A percentile compares a stretch with the other conserved stretches of the same genome.
phyloP scores from a whole-genome alignment of 2,888 invertebrate genomes.

The Xestia c-nigrum region DNA sequence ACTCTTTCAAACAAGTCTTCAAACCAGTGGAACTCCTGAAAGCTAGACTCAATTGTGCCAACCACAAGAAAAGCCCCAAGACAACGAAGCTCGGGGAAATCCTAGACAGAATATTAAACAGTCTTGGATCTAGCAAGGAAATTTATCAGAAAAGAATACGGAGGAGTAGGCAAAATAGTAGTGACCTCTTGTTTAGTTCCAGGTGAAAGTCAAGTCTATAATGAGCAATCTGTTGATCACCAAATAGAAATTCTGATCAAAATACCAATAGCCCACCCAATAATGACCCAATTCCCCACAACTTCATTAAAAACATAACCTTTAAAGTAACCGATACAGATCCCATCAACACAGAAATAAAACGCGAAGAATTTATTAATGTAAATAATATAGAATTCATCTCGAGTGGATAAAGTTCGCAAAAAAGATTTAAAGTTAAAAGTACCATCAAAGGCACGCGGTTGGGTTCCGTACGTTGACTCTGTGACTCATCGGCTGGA shows the following conservation, averaged over 20 bases:
- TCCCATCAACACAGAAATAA: constrained; percentile 44
- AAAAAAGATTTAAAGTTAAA: constrained; percentile 73
- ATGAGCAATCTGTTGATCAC: neutral
- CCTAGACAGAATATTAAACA: no score
- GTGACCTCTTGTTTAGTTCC: neutral
- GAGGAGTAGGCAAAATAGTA: no score
- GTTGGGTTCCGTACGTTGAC: constrained; percentile 78
- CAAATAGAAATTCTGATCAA: neutral
- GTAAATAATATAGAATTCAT: constrained; percentile 69
- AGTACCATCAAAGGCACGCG: constrained; percentile 70
- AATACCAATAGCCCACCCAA: neutral
- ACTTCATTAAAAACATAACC: constrained; percentile 16
- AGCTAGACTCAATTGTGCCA: no score
- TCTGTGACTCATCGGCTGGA: constrained; percentile 81
- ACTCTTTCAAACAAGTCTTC: no score
- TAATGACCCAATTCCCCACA: constrained; percentile 29
- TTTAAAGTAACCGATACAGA: constrained; percentile 42
- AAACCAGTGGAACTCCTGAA: no score
- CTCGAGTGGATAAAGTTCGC: constrained; percentile 62
- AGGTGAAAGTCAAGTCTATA: neutral
- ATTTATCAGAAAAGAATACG: no score
- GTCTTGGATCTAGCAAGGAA: no score
- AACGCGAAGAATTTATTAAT: constrained; percentile 62
- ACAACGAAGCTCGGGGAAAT: no score
- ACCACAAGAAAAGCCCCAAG: no score